A percentile compares a stretch with the other conserved stretches of the same genome.
phyloP scores from a whole-genome alignment of 2,113 vertebrate species.

The Oncorhynchus keta region DNA sequence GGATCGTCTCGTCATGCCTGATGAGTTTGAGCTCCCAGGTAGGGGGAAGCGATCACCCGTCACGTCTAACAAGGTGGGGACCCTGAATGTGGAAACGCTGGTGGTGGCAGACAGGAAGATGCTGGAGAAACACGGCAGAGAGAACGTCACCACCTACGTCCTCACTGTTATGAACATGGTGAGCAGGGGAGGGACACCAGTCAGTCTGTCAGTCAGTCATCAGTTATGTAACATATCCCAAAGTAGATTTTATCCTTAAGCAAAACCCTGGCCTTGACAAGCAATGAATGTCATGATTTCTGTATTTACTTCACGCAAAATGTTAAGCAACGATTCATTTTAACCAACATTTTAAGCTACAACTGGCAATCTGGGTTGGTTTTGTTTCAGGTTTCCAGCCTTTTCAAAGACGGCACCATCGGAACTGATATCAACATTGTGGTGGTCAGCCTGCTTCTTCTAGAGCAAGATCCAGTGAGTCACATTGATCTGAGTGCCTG shows the following conservation, averaged over 20 bases:
- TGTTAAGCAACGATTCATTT: too few species aligned
- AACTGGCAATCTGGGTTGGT: conserved; percentile 3
- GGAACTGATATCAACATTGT: conserved; percentile 95
- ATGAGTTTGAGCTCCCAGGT: conserved; percentile 78
- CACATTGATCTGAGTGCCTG: conserved; percentile 14
- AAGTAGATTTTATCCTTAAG: too few species aligned
- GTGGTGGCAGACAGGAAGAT: conserved; percentile 97
- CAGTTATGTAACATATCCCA: neutral
- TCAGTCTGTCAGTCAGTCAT: neutral
- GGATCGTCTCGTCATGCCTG: conserved; percentile 76
- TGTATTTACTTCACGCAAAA: neutral
- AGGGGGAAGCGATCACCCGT: conserved; percentile 85
- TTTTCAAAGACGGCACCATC: conserved; percentile 98
- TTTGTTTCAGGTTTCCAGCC: conserved; percentile 86
- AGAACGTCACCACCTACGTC: conserved; percentile 93
- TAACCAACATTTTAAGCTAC: neutral
- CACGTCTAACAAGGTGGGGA: conserved; percentile 79
- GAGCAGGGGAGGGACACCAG: neutral
- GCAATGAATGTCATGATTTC: neutral
- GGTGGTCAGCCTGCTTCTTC: conserved; percentile 91
- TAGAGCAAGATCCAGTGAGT: conserved; percentile 96
- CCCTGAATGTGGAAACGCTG: conserved; percentile 92
- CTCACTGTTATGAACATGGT: conserved; percentile 99
- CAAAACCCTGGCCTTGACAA: too few species aligned
- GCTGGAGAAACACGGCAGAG: conserved; percentile 92